phyloP scores from a whole-genome alignment of 2,113 vertebrate genomes.

The Coturnix japonica region DNA sequence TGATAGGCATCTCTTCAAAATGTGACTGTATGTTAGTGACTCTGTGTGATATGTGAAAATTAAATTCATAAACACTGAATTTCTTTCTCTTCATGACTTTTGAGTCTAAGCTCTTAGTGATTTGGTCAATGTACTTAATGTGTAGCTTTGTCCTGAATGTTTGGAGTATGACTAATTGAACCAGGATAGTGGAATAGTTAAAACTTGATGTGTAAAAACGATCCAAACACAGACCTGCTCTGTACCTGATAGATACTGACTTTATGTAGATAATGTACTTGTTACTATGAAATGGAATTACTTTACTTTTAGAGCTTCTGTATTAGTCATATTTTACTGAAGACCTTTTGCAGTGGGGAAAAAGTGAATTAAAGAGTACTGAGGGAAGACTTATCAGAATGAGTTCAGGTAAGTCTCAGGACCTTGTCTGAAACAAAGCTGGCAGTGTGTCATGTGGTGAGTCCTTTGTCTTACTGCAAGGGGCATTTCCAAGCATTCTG shows the following conservation, averaged over 20 bases:
- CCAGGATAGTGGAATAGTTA: not conserved
- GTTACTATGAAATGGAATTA: not conserved
- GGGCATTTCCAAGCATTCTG: not conserved
- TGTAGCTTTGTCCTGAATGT: not conserved
- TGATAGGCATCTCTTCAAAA: not conserved
- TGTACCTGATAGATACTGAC: not conserved
- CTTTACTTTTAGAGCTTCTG: not conserved
- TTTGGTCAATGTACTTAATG: not conserved
- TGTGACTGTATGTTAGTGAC: not conserved
- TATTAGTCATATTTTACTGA: not conserved
- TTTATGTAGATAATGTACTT: not conserved
- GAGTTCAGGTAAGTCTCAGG: not conserved
- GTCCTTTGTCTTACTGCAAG: not conserved
- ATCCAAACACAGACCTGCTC: not conserved
- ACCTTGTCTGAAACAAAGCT: not conserved
- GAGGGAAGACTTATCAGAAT: not conserved
- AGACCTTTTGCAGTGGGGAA: not conserved
- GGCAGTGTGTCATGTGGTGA: not conserved
- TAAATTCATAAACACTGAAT: not conserved
- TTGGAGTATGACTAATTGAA: not conserved
- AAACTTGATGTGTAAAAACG: not conserved
- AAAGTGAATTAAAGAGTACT: not conserved
- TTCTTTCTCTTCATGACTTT: not conserved
- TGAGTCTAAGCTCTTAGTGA: not conserved
- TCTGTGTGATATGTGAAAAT: not conserved